A percentile compares a stretch with the other conserved stretches of the same genome.
Conservation (phyloP, 2,113 vertebrate species). For the Rattus norvegicus region DNA sequence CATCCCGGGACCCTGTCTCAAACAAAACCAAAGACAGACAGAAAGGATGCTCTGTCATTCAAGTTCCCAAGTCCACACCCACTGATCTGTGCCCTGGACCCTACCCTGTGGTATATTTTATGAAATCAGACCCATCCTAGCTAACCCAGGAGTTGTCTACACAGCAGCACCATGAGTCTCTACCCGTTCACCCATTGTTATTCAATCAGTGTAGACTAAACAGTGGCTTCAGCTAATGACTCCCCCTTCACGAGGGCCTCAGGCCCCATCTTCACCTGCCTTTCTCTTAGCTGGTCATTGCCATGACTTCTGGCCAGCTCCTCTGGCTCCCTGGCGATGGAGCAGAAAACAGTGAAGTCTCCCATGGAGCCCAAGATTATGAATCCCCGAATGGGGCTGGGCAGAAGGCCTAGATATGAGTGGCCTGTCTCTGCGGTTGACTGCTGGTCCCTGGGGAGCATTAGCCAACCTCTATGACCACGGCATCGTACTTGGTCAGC, state of each 20-base stretch:
- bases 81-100: too few species aligned
- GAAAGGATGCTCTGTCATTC: not conserved
- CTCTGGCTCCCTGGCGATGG: not conserved
- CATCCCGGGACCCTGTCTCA: not conserved
- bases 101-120: not conserved
- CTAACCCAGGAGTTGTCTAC: not conserved
- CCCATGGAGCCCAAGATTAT: not conserved
- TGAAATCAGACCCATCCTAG: not conserved
- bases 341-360: not conserved
- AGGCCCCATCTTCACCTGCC: not conserved
- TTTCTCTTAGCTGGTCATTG: not conserved
- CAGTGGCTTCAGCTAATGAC: not conserved
- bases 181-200: too few species aligned
- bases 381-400: accelerated
- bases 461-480: not conserved
- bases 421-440: not conserved
- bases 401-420: not conserved
- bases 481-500: not conserved
- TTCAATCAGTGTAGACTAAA: not conserved
- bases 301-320: not conserved
- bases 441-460: not conserved
- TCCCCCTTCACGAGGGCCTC: not conserved
- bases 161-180: accelerated
- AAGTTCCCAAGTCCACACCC: not conserved
- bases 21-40: not conserved